Base-by-base conservation (phyloP, 2,888 invertebrate genomes). In the Caenorhabditis sp. region DNA sequence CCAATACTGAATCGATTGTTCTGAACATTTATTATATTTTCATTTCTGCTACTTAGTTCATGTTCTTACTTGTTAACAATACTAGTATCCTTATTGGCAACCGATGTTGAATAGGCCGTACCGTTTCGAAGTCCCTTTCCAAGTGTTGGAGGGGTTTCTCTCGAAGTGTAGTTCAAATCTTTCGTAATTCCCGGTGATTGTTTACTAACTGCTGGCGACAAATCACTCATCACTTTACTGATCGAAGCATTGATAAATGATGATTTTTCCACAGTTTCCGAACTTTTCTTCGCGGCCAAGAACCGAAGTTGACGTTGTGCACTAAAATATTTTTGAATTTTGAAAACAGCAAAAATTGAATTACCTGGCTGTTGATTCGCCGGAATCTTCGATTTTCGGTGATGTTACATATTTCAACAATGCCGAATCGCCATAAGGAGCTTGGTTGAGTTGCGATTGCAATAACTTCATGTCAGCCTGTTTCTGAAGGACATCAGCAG, bases 361-460 rank as follows among this genome's bases (percentile, higher is more conserved):
- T n/a, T n/a, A n/a, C n/a, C n/a, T 31, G 31, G 31, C 31, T 31
- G 31, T 31, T 31, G 31, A 4, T 31, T 31, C 31, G 31, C 31
- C 10, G 31, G 5, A 4, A 10, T 71, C 68, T 10, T 59, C 55
- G 23, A 53, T 43, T 43, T 43, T 43, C 8, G 43, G 43, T 17
- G 43, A 43, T 37, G 10, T 62, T 59, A 51, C 62, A 53, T 66
- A 67, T 23, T 78, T 78, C 36, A 83, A 69, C 0, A 95, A 91
- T 0, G 94, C 93, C 43, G 93, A 93, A 87, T 95, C 94, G 0
- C 95, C 95, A 86, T 94, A 95, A 0, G 95, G 95, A 0, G 93
- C 91, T 0, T 93, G 92, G 0, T 93, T 92, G 51, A 94, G 73
- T 54, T 85, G 84, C 1, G 89, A 88, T 72, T 90, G 88, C 49